These are phyloP conservation scores for Bos indicus DNA, from an alignment of 2,113 vertebrate species.

Conservation along the genomic window DNA sequence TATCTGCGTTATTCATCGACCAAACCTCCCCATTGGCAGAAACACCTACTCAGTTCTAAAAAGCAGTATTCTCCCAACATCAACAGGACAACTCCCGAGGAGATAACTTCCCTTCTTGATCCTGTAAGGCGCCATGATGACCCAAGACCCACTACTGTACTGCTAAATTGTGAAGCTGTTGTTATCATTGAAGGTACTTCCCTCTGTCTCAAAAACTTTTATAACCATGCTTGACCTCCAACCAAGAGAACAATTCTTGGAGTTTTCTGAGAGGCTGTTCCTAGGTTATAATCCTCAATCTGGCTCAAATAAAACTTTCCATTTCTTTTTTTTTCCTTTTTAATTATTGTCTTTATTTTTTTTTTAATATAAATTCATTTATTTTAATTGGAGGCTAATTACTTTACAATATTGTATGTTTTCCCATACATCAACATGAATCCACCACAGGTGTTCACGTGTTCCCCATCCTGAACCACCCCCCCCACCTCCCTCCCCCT, in stretches of 20 bases:
- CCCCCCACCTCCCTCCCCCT: no score
- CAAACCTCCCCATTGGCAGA: not conserved
- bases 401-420: no score
- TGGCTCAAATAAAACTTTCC: not conserved
- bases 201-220: not conserved
- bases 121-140: not conserved
- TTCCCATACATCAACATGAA: no score
- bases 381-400: no score
- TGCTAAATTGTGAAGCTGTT: not conserved
- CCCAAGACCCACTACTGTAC: not conserved
- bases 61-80: not conserved
- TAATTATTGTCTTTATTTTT: no score
- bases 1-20: not conserved
- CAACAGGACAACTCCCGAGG: not conserved
- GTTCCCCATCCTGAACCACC: no score
- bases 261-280: not conserved
- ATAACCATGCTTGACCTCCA: not conserved
- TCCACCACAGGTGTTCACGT: fast-evolving
- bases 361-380: no score
- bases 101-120: not conserved
- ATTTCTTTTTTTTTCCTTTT: not conserved
- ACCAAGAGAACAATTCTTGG: not conserved
- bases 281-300: not conserved
- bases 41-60: not conserved
- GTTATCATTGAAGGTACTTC: not conserved